phyloP scores from a whole-genome alignment of 2,888 invertebrate genomes.

The Blastobasis adustella region DNA sequence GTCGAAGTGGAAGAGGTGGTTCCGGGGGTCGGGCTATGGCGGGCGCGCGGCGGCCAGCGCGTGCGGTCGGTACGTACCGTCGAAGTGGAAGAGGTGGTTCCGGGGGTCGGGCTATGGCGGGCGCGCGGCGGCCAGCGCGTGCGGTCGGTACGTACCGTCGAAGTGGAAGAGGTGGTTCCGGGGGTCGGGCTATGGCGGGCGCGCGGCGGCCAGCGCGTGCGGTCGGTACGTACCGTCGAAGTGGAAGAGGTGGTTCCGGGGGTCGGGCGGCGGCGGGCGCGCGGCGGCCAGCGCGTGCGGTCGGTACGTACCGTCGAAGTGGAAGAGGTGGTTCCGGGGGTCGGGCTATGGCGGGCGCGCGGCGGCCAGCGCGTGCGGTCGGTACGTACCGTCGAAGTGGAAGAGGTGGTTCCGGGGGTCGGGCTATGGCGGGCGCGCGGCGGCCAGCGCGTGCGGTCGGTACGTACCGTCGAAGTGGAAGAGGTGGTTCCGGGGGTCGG shows the following conservation, averaged over 20 bases:
- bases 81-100: conserved; percentile 37
- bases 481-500: conserved; percentile 71
- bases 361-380: conserved; percentile 77
- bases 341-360: conserved; percentile 82
- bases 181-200: conserved; percentile 81
- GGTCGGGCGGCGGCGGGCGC: conserved; percentile 82
- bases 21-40: conserved; percentile 81
- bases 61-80: conserved; percentile 75
- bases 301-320: conserved; percentile 62
- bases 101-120: conserved; percentile 81
- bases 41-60: conserved; percentile 74
- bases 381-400: conserved; percentile 48
- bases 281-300: conserved; percentile 74
- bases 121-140: conserved; percentile 74
- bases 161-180: conserved; percentile 46
- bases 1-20: conserved; percentile 28
- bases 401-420: conserved; percentile 64
- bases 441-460: conserved; percentile 81
- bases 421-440: conserved; percentile 80
- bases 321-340: conserved; percentile 55
- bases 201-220: conserved; percentile 73
- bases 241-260: conserved; percentile 52
- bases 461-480: no score
- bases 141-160: conserved; percentile 72
- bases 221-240: conserved; percentile 70